phyloP scores from a whole-genome alignment of 2,888 invertebrate species.

The Ectropis crepuscularia region DNA sequence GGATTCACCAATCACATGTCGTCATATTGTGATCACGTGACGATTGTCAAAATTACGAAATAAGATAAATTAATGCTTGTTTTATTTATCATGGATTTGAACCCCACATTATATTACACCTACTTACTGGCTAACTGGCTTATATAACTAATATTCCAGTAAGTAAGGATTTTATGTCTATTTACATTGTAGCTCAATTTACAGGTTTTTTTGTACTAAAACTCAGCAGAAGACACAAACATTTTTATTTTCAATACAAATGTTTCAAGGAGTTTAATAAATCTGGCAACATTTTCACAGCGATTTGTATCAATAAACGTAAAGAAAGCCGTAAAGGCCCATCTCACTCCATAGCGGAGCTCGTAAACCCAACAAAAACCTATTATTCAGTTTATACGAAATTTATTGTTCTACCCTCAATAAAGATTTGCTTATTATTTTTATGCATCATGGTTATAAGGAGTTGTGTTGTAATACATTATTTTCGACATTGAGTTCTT shows the following conservation, averaged over 20 bases:
- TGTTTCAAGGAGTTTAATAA: slow-evolving; percentile 1
- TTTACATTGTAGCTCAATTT: not conserved
- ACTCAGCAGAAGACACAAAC: no score
- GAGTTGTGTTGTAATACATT: slow-evolving; percentile 12
- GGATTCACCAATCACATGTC: no score
- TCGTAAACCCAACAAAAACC: slow-evolving; percentile 35
- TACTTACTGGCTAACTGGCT: no score
- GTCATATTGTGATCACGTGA: no score
- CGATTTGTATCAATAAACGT: slow-evolving; percentile 24
- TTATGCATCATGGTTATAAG: slow-evolving; percentile 42
- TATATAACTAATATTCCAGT: no score
- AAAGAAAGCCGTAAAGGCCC: slow-evolving; percentile 14
- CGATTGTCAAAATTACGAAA: no score
- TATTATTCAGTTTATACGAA: slow-evolving; percentile 40
- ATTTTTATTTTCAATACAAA: not conserved
- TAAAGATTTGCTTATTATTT: slow-evolving; percentile 51
- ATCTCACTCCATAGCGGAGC: slow-evolving; percentile 19
- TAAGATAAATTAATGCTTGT: no score
- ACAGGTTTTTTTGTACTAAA: no score
- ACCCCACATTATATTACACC: no score
- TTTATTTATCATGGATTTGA: no score
- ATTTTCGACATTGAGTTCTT: not conserved
- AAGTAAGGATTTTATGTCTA: no score
- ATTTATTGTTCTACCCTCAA: slow-evolving; percentile 46
- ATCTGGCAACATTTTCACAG: slow-evolving; percentile 11